These are phyloP conservation scores for Masnerella sp. DNA, from an alignment of 2,888 invertebrate species.

Conservation along the genomic window DNA sequence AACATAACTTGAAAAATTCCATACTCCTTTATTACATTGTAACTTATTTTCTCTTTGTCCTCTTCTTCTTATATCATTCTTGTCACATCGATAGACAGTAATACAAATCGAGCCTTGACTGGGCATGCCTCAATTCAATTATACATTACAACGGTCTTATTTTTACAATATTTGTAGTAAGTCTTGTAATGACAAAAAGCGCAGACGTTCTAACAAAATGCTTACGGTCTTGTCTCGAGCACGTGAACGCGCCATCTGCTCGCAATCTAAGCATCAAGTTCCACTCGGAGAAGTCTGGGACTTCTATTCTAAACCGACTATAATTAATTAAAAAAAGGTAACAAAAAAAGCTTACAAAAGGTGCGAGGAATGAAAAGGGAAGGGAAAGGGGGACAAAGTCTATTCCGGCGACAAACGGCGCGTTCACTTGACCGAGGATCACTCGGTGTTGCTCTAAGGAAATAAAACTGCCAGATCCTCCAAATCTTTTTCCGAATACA, in stretches of 20 bases:
- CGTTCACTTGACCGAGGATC: conserved; percentile 23
- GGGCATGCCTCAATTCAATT: conserved; percentile 71
- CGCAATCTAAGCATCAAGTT: no score
- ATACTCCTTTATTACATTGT: conserved; percentile 74
- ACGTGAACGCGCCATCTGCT: no score
- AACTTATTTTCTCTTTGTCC: conserved; percentile 71
- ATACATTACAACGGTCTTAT: conserved; percentile 75
- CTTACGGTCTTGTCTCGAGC: no score
- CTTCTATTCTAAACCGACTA: conserved; percentile 34
- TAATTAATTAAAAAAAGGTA: no score
- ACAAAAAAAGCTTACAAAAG: no score
- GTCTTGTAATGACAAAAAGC: conserved; percentile 75
- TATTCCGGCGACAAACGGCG: conserved; percentile 32
- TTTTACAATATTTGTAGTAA: conserved; percentile 75
- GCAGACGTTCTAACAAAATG: no score
- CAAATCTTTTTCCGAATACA: conserved; percentile 67
- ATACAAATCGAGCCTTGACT: conserved; percentile 73
- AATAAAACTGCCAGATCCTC: conserved; percentile 70
- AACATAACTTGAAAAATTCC: conserved; percentile 76
- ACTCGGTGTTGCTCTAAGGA: conserved; percentile 61
- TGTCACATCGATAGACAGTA: conserved; percentile 72
- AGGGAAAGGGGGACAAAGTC: conserved; percentile 10
- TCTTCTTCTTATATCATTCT: conserved; percentile 66
- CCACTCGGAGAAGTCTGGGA: no score
- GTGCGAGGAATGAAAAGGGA: conserved; percentile 3